phyloP scores from a whole-genome alignment of 2,888 invertebrate genomes.

The Spodoptera picta region DNA sequence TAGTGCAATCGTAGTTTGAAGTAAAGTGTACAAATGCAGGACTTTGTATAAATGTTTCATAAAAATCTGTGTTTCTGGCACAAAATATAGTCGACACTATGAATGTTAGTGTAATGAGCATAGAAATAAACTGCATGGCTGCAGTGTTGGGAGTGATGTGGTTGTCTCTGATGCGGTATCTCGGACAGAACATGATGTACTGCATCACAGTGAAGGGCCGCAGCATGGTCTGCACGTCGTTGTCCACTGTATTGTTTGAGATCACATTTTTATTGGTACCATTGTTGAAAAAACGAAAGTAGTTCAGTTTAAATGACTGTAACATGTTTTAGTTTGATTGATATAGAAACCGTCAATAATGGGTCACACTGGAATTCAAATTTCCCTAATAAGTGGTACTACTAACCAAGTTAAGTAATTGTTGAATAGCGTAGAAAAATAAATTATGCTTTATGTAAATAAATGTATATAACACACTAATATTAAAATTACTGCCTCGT shows the following conservation, averaged over 20 bases:
- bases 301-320: no score
- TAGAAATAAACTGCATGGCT: not conserved
- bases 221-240: conserved; percentile 18
- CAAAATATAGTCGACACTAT: not conserved
- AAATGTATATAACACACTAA: no score
- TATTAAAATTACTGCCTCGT: no score
- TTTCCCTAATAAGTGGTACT: no score
- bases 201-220: conserved; percentile 6
- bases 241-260: conserved; percentile 6
- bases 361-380: no score
- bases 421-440: no score
- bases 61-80: not conserved
- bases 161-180: conserved; percentile 11
- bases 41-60: conserved; percentile 2
- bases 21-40: not conserved
- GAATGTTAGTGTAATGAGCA: conserved; percentile 1
- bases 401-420: no score
- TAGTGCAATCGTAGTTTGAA: conserved; percentile 1
- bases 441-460: no score
- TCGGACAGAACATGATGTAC: conserved; percentile 12
- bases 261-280: no score
- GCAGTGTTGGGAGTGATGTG: conserved; percentile 5
- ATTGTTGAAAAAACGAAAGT: no score
- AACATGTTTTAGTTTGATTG: no score
- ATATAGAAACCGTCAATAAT: no score